Conservation (phyloP, 1,140 invertebrate genomes). For the Lerema accius region DNA sequence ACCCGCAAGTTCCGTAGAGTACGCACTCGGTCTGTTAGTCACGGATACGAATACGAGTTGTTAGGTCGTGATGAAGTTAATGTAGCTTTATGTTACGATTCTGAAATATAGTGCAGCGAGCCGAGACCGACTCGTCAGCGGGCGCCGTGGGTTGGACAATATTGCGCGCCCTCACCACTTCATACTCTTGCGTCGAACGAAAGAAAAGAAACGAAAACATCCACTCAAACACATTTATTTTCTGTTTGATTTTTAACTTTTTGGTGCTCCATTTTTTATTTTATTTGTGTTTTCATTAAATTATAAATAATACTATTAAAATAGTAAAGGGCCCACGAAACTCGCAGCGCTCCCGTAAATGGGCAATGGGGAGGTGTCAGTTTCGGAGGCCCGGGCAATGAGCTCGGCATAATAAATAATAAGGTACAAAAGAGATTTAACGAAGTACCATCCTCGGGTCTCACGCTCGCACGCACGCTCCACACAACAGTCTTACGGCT, state of each 20-base stretch:
- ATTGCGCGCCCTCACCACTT: too few relatives aligned
- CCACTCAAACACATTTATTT: slow-evolving; percentile 79
- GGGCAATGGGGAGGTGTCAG: slow-evolving; percentile 70
- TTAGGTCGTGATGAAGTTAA: too few relatives aligned
- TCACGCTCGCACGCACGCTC: slow-evolving; percentile 66
- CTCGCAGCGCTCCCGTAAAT: slow-evolving; percentile 63
- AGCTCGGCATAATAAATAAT: slow-evolving; percentile 81
- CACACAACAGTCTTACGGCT: slow-evolving; percentile 74
- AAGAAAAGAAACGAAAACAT: slow-evolving; percentile 64
- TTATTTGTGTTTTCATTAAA: slow-evolving; percentile 71
- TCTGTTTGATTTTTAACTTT: slow-evolving; percentile 70
- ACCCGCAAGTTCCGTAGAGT: too few relatives aligned
- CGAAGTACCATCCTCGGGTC: slow-evolving; percentile 75
- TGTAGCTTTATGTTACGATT: too few relatives aligned
- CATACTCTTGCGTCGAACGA: too few relatives aligned
- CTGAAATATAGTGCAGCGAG: too few relatives aligned
- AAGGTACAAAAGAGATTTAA: slow-evolving; percentile 77
- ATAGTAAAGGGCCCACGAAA: slow-evolving; percentile 66
- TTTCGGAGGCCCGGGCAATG: slow-evolving; percentile 73
- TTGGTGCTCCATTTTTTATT: slow-evolving; percentile 80
- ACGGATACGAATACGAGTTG: too few relatives aligned
- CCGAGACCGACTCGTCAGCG: too few relatives aligned
- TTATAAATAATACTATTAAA: slow-evolving; percentile 78
- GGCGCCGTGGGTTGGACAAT: too few relatives aligned
- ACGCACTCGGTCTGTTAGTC: too few relatives aligned